Conservation (phyloP, 2,888 invertebrate genomes). For the Phortica magna region DNA sequence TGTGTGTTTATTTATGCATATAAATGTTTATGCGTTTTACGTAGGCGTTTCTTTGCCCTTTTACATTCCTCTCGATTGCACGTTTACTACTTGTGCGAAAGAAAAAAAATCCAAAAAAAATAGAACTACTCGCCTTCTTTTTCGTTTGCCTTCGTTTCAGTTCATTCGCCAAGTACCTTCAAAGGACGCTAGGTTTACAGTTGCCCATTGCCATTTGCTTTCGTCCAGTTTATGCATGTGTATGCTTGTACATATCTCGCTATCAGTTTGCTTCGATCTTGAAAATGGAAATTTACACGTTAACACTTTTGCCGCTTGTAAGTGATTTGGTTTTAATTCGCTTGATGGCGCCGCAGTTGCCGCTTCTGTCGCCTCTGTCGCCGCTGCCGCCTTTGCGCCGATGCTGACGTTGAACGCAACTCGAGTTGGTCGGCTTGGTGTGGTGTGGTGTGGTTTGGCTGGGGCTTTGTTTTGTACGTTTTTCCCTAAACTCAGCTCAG, state of each 20-base stretch:
- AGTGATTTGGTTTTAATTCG: constrained; percentile 73
- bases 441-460: background rate
- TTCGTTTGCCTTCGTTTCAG: background rate
- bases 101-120: background rate
- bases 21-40: constrained; percentile 55
- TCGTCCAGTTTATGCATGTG: constrained; percentile 33
- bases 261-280: constrained; percentile 60
- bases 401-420: background rate
- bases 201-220: constrained; percentile 39
- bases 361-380: constrained; percentile 4
- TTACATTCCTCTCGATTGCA: constrained; percentile 23
- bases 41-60: constrained; percentile 20
- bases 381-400: background rate
- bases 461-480: background rate
- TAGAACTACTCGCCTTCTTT: background rate
- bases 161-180: background rate
- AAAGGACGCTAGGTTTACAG: constrained; percentile 2
- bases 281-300: constrained; percentile 76
- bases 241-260: constrained; percentile 40
- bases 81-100: constrained; percentile 2
- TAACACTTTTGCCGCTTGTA: constrained; percentile 75
- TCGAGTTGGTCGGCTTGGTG: background rate
- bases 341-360: constrained; percentile 65
- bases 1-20: constrained; percentile 63
- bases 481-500: background rate